Base-by-base conservation (phyloP, 2,113 vertebrate species). In the Andinoacara biseriatus region DNA sequence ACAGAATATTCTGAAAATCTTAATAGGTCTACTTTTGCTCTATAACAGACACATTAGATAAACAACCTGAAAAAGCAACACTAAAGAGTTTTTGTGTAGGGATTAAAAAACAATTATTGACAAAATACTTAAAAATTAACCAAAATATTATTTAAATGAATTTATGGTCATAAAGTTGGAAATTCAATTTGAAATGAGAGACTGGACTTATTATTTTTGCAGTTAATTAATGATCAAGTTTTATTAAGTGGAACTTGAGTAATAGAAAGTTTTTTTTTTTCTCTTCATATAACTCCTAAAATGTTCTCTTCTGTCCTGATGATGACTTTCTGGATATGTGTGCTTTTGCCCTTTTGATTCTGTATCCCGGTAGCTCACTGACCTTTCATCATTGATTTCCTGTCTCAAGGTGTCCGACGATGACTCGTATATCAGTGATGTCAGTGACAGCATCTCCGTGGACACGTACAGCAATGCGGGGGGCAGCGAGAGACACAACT, bases 361-460 rank as follows among this genome's bases (percentile, higher is more conserved):
- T 52, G 3, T 15, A 46, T 79, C 17, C 20, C 52, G 24, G 22
- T 77, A 10, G 10, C 31, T 72, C 15, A 2, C 63, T 92, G 87
- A 90, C 85, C 82, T 93, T 93, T 92, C 5, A 43, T 26, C 52
- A 67, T 81, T 58, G 74, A 84, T 88, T 89, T 65, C 81, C 52
- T 82, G 61, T 92, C 84, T 76, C 59, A 81, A 99, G 98, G 95
- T 96, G 89, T 99, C 98, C 1, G 98, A 99, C 69, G 98, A 99
- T 89, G 98, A 99, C 78, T 99, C 98, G 0, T 99, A 99, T 22
- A 96, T 97, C 92, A 99, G 98, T 83, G 98, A 99, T 92, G 94
- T 98, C 93, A 99, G 98, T 86, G 98, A 99, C 93, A 99, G 97
- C 35, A 85, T 96, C 88, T 99, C 98, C 52, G 94, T 99, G 96